These are phyloP conservation scores for Hylaeus volcanicus DNA, from an alignment of 1,140 invertebrate species.

Conservation along the genomic window DNA sequence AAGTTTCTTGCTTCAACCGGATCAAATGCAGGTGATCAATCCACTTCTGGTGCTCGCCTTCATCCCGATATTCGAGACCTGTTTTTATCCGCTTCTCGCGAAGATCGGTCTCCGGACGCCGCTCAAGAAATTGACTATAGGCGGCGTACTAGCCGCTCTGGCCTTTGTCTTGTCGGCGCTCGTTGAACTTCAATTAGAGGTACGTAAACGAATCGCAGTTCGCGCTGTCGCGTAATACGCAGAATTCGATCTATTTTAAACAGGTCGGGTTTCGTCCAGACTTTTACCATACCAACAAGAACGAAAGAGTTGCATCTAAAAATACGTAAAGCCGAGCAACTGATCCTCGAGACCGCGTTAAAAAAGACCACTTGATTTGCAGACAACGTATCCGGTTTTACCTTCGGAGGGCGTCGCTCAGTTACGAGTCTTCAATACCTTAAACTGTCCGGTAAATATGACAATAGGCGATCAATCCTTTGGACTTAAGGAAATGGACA, in stretches of 20 bases:
- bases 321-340: not conserved
- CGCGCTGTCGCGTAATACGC: too few relatives aligned
- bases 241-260: too few relatives aligned
- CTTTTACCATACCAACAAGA: too few relatives aligned
- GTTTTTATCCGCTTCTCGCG: constrained; percentile 84
- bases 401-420: constrained; percentile 83
- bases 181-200: constrained; percentile 90
- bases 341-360: not conserved
- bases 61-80: constrained; percentile 92
- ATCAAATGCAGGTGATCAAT: constrained; percentile 95
- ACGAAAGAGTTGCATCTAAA: too few relatives aligned
- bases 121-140: constrained; percentile 88
- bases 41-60: constrained; percentile 92
- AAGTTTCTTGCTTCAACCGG: constrained; percentile 87
- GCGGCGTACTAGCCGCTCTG: constrained; percentile 90
- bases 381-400: constrained; percentile 85
- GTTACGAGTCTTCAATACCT: constrained; percentile 87
- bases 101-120: constrained; percentile 83
- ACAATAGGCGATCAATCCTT: constrained; percentile 41
- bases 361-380: constrained; percentile 59
- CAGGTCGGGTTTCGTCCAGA: too few relatives aligned
- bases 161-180: constrained; percentile 94
- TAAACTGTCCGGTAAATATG: constrained; percentile 76
- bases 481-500: constrained; percentile 62
- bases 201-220: constrained; percentile 57